Base-by-base conservation (phyloP, 2,797 vertebrate genomes). In the Ceyx erithaca region DNA sequence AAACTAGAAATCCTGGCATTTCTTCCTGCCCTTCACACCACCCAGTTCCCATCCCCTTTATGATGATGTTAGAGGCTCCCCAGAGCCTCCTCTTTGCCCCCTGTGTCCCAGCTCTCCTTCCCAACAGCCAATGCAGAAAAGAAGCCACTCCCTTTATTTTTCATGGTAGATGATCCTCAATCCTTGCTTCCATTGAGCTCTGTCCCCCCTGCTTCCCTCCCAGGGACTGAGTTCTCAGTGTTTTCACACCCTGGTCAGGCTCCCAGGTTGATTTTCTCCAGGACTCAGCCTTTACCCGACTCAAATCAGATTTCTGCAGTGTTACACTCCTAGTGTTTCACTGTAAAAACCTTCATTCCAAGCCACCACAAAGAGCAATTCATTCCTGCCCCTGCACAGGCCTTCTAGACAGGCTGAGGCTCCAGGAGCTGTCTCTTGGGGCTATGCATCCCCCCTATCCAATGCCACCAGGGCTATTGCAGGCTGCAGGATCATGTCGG, bases 281-380 rank as follows among this genome's bases (percentile, higher is more conserved):
- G 41, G 68, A 52, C 31, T 87, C 79, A 57, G 33, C 43, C 73
- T 89, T 80, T 6, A 84, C 69, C 77, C 13, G 57, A 35, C 31
- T 70, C 81, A 88, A 94, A 94, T 90, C 79, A 90, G 78, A 85
- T 87, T 89, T 80, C 85, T 78, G 49, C 14, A 21, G 58, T 43
- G 89, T 73, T 48, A 57, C 46, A n/a, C 61, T 95, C 31, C 86
- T 94, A 85, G 49, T 28, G 35, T 95, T 96, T 95, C 86, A 92
- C 81, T 21, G 45, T 58, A 55, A 72, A 85, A 85, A 61, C 28
- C 12, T 17, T 80, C 37, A 20, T 40, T 80, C n/a, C 57, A 26
- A 80, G 49, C 6, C 28, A 70, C 61, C 89, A 94, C 92, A 95
- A 94, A 90, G 80, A 93, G 45, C 57, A 64, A 94, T 90, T 94